Conservation (phyloP, 1,140 invertebrate genomes). For the Heliconius hermathena region DNA sequence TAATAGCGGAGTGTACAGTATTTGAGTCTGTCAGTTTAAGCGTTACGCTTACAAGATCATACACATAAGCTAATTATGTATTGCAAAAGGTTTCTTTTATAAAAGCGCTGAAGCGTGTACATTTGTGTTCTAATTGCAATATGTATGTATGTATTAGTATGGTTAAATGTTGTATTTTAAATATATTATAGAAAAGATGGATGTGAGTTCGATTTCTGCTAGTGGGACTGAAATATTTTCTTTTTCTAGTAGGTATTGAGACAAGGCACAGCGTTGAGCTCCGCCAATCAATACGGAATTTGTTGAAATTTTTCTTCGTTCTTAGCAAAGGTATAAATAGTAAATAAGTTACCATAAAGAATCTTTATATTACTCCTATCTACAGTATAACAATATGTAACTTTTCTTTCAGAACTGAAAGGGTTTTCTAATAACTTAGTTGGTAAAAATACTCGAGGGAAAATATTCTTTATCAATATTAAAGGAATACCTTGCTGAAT, state of each 20-base stretch:
- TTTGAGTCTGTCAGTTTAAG: conserved; percentile 29
- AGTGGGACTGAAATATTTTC: too few relatives aligned
- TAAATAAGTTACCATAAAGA: background rate
- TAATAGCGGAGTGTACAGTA: conserved; percentile 15
- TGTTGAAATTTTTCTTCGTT: background rate
- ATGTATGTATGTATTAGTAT: background rate
- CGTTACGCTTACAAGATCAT: conserved; percentile 33
- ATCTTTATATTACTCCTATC: background rate
- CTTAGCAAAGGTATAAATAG: background rate
- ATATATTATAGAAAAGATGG: background rate
- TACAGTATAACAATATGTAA: background rate
- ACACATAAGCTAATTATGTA: conserved; percentile 29
- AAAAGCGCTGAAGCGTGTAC: conserved; percentile 28
- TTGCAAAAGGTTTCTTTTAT: conserved; percentile 35
- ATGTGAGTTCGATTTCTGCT: too few relatives aligned
- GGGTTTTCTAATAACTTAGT: conserved; percentile 6
- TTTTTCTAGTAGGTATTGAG: too few relatives aligned
- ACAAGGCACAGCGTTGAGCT: too few relatives aligned
- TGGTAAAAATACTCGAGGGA: conserved; percentile 3
- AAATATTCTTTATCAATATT: conserved; percentile 7
- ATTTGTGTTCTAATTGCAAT: conserved; percentile 25
- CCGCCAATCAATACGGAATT: too few relatives aligned
- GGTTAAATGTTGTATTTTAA: background rate
- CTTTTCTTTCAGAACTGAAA: background rate
- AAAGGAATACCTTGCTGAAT: background rate